Conservation (phyloP, 2,113 vertebrate genomes). For the Microcebus murinus region DNA sequence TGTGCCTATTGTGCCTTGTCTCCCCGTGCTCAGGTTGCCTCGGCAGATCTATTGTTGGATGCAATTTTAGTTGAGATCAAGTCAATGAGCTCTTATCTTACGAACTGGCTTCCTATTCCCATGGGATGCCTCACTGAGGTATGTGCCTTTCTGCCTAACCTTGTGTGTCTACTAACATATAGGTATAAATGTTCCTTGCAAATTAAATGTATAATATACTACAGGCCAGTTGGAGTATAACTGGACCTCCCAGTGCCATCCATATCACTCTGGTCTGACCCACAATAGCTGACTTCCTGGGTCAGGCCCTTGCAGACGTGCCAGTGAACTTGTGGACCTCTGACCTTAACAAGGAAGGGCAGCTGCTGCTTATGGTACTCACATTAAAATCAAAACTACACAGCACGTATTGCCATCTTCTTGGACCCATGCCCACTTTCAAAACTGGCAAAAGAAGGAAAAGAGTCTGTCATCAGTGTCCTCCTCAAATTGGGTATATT, state of each 20-base stretch:
- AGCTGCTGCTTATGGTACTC: neutral
- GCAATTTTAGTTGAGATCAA: neutral
- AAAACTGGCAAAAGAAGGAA: neutral
- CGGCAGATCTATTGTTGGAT: neutral
- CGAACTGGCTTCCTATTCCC: neutral
- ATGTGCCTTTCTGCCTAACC: neutral
- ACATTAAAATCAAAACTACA: neutral
- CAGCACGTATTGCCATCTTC: neutral
- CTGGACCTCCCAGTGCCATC: neutral
- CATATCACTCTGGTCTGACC: neutral
- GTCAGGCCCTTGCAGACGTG: neutral
- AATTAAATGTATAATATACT: neutral
- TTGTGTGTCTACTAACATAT: neutral
- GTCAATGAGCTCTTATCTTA: neutral
- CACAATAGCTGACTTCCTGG: neutral
- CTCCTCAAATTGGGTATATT: neutral
- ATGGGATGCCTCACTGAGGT: neutral
- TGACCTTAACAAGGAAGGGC: neutral
- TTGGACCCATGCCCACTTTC: neutral
- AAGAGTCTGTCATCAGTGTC: neutral
- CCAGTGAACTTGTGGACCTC: neutral
- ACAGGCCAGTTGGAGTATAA: neutral
- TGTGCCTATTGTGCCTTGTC: neutral
- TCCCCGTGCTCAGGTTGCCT: neutral
- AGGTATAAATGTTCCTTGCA: neutral